phyloP scores from a whole-genome alignment of 2,888 invertebrate species.

The Athalia rosae region DNA sequence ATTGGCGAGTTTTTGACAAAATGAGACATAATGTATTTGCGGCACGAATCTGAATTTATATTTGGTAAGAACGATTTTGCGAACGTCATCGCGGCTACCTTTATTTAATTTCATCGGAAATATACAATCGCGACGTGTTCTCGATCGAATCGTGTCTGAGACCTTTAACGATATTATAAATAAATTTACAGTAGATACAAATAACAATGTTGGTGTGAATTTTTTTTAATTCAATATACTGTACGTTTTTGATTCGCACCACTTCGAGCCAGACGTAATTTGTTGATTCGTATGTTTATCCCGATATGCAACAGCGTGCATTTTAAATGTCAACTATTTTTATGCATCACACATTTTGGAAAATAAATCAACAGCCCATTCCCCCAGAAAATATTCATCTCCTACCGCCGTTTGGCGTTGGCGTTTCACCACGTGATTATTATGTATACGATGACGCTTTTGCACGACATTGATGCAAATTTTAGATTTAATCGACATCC shows the following conservation, averaged over 20 bases:
- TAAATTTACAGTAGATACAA: not conserved
- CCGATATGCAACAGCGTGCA: too few species aligned
- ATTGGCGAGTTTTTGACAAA: not conserved
- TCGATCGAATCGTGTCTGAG: slow-evolving; percentile 3
- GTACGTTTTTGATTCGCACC: too few species aligned
- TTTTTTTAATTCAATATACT: not conserved
- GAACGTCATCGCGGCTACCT: not conserved
- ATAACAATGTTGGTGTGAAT: not conserved
- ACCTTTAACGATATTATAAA: not conserved
- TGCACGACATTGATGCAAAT: too few species aligned
- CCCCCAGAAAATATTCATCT: too few species aligned
- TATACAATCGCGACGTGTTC: slow-evolving; percentile 13
- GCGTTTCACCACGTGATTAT: too few species aligned
- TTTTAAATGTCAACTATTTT: not conserved
- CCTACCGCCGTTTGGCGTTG: too few species aligned
- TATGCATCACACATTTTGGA: not conserved
- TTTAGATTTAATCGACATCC: too few species aligned
- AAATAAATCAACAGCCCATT: too few species aligned
- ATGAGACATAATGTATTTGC: slow-evolving; percentile 14
- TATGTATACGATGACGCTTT: too few species aligned
- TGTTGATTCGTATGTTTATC: too few species aligned
- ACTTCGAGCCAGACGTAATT: too few species aligned
- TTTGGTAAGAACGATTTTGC: slow-evolving; percentile 9
- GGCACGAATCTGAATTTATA: slow-evolving; percentile 13
- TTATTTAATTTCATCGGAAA: not conserved